These are phyloP conservation scores for Acestrorhynchus altus DNA, from an alignment of 2,797 vertebrate species.

Conservation along the genomic window DNA sequence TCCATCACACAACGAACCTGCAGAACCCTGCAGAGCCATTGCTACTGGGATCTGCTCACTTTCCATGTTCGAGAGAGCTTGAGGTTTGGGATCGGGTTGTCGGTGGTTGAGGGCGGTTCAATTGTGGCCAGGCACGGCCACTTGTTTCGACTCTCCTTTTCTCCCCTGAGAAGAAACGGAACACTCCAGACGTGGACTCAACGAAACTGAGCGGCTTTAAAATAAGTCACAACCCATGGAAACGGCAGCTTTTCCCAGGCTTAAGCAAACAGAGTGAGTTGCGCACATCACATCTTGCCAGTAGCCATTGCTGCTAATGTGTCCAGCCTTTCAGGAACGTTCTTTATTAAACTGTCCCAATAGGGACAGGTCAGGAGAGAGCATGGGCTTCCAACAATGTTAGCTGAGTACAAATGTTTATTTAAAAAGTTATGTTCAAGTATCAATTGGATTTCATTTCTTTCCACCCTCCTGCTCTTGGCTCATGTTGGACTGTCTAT, in stretches of 20 bases:
- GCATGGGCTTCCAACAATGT: constrained; percentile 80
- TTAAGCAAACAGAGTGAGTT: constrained; percentile 73
- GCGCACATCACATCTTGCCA: constrained; percentile 77
- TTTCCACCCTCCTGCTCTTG: constrained; percentile 64
- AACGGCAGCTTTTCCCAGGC: constrained; percentile 55
- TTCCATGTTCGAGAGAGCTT: constrained; percentile 23
- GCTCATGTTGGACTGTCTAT: constrained; percentile 68
- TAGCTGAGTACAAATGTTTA: constrained; percentile 81
- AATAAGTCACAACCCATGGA: constrained; percentile 63
- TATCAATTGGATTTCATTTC: constrained; percentile 83
- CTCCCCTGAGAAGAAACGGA: constrained; percentile 38
- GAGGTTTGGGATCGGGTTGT: constrained; percentile 28
- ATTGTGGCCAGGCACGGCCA: not conserved
- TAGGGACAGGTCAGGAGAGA: constrained; percentile 73
- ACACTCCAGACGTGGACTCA: constrained; percentile 30
- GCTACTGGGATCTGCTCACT: constrained; percentile 2
- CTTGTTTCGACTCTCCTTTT: constrained; percentile 38
- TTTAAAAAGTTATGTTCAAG: constrained; percentile 81
- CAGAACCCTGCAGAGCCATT: not conserved
- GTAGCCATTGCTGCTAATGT: constrained; percentile 75
- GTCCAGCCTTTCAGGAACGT: constrained; percentile 67
- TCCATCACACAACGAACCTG: constrained; percentile 11
- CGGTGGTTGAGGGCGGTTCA: constrained; percentile 33
- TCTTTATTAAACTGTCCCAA: constrained; percentile 76
- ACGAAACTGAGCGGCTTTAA: constrained; percentile 51